Evolutionary conservation across 2,113 vertebrate species (phyloP), one percentile per base, ranked within the genome.

Genomic region (Psilopsiagon aymara): DNA sequence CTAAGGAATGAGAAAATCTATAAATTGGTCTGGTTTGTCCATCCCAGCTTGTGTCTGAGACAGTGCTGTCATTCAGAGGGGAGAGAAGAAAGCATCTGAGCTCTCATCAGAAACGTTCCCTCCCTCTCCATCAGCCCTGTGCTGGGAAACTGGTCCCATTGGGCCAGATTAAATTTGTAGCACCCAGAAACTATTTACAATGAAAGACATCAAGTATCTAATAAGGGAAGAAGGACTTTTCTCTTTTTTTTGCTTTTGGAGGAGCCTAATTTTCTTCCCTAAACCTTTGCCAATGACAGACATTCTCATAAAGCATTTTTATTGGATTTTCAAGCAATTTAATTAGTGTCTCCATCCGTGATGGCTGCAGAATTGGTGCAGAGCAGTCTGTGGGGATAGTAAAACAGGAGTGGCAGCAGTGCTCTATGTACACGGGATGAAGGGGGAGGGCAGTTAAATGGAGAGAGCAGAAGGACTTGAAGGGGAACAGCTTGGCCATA

Each of bases 261-360:
- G 68, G 53, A 96, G 88, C n/a, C 79, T 86, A 2, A 77, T 92
- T 95, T 91, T 92, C 92, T 94, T 89, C 76, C 64, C 63, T 82
- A 94, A 94, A 91, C 92, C 94, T 92, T 88, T 94, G 90, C 90
- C 90, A 88, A 78, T 92, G 90, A 94, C 93, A 97, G 94, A 97
- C 64, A 73, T 60, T 85, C 95, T 95, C 87, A 73, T 96, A 96
- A 97, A 97, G 46, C 92, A 94, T 93, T 94, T 97, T 96, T 95
- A 96, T 92, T 96, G 96, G 84, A 83, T 93, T 96, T 97, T 86
- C 19, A 6, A 95, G 94, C 92, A 94, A 94, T 96, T 96, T 96
- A 94, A 96, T 96, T 97, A 95, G 75, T 1, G 20, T 82, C 81
- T 96, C 74, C 0, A 0, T 28, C 83, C 43, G 11, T 62, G 86